Evolutionary conservation across 2,888 invertebrate species (phyloP).

Genomic region (Trichacis sp.): DNA sequence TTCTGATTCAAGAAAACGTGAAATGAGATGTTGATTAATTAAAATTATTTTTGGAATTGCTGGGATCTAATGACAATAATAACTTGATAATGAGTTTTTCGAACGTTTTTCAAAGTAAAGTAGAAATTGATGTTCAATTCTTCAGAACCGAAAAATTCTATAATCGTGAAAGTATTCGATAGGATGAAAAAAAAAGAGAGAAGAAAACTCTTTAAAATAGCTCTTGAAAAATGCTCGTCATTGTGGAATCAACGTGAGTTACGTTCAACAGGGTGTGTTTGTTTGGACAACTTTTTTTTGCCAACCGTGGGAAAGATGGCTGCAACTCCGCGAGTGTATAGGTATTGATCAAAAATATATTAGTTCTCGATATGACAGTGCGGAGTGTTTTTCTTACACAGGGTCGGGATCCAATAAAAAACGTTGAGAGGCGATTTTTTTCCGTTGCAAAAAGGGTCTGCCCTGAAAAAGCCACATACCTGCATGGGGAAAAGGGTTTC

Average conservation of each 20-base stretch:
- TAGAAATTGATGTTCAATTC: too few relatives aligned
- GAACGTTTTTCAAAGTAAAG: too few relatives aligned
- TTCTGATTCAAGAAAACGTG: too few relatives aligned
- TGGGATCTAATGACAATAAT: too few relatives aligned
- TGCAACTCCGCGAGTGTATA: constrained; percentile 51
- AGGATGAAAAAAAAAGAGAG: too few relatives aligned
- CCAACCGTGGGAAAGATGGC: constrained; percentile 62
- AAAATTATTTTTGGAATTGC: too few relatives aligned
- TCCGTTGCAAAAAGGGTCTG: constrained; percentile 41
- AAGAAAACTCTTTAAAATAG: constrained; percentile 4
- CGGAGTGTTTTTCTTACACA: constrained; percentile 64
- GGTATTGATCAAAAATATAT: constrained; percentile 69
- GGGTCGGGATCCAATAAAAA: constrained; percentile 49
- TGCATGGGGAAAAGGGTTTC: constrained; percentile 59
- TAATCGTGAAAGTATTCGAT: background rate
- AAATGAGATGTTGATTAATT: too few relatives aligned
- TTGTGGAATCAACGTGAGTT: constrained; percentile 47
- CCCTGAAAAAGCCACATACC: constrained; percentile 59
- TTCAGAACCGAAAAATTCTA: too few relatives aligned
- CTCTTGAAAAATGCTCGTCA: constrained; percentile 21
- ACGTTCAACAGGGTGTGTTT: constrained; percentile 64
- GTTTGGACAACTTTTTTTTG: constrained; percentile 67
- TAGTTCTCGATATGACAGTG: constrained; percentile 68
- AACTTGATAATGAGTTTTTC: too few relatives aligned
- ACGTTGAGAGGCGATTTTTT: constrained; percentile 41